Evolutionary conservation across 2,113 vertebrate species (phyloP), one percentile per base, ranked within the genome.

Genomic region (Heterochromis multidens): DNA sequence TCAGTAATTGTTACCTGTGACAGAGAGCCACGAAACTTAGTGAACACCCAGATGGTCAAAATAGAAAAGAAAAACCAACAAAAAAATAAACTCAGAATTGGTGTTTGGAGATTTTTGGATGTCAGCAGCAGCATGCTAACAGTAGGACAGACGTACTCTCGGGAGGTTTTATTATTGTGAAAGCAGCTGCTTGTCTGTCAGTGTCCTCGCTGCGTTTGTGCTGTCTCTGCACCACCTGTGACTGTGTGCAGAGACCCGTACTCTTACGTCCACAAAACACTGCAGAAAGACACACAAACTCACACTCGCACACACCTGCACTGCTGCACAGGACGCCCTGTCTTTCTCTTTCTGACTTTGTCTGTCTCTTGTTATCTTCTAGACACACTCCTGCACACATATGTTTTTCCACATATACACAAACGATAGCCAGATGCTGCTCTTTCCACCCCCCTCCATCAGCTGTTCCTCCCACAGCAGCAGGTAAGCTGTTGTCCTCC

Each of bases 171-270:
- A 63, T 87, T 83, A 74, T 76, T 79, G 88, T 80, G 81, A 70
- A 90, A 85, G 87, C 94, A 95, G 89, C 91, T 94, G 94, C 86
- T 87, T 94, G 93, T 92, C 94, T 94, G 91, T 95, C 92, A 93
- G 89, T 65, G 87, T 91, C 86, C 88, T 95, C 87, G 2, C 52
- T 58, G 89, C 16, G 81, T 91, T 95, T 90, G 80, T 93, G 92
- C 93, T 94, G 91, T 87, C 88, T 91, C 88, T 88, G 88, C 89
- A 92, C 82, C 92, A 94, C 89, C 93, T 94, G 92, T 92, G 90
- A 92, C 87, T 90, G 74, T 61, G 31, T 80, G 78, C 46, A 61
- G 27, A 87, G 60, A 81, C 80, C 25, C 25, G 10, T 54, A 81
- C 79, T 81, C 57, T 25, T 62, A 57, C 25, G 1, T 80, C 29